Base-by-base conservation (phyloP, 30 jellyfish, hydroid and myxozoan species). In the Chrysaora quinquecirrha region DNA sequence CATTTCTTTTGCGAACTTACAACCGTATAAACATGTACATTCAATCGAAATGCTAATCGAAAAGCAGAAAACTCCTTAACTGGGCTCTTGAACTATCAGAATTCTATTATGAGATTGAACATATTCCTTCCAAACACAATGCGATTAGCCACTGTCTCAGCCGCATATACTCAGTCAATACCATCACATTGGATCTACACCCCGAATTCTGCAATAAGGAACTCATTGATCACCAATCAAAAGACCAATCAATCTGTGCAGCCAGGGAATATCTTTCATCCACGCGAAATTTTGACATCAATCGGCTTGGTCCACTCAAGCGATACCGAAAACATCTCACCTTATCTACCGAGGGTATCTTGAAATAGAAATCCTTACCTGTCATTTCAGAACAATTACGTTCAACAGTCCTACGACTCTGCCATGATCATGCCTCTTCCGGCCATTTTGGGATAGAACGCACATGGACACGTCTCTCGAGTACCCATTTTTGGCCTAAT, bases 271-370 rank as follows among this genome's bases (percentile, higher is more conserved):
- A 9, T 43, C 58, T 43, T 43, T 66, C 1, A 9, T 54, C 56
- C 56, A 23, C 52, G n/a, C n/a, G n/a, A n/a, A n/a, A n/a, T n/a
- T n/a, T n/a, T n/a, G n/a, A n/a, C n/a, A n/a, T n/a, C n/a, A n/a
- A n/a, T n/a, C n/a, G n/a, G n/a, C n/a, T n/a, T n/a, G n/a, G n/a
- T n/a, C n/a, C n/a, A n/a, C n/a, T n/a, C n/a, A n/a, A n/a, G n/a
- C n/a, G n/a, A n/a, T n/a, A n/a, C n/a, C n/a, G n/a, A n/a, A n/a
- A n/a, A n/a, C n/a, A n/a, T n/a, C n/a, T n/a, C n/a, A n/a, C n/a
- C n/a, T n/a, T n/a, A n/a, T 66, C 78, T 27, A 21, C 78, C 60
- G 30, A 66, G 18, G 56, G 78, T 21, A 66, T 66, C 18, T 25
- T 66, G 60, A 9, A 23, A 66, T 66, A 54, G 78, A 66, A 66